These are phyloP conservation scores for Phataginus tricuspis DNA, from an alignment of 2,797 vertebrate genomes.

Conservation along the genomic window DNA sequence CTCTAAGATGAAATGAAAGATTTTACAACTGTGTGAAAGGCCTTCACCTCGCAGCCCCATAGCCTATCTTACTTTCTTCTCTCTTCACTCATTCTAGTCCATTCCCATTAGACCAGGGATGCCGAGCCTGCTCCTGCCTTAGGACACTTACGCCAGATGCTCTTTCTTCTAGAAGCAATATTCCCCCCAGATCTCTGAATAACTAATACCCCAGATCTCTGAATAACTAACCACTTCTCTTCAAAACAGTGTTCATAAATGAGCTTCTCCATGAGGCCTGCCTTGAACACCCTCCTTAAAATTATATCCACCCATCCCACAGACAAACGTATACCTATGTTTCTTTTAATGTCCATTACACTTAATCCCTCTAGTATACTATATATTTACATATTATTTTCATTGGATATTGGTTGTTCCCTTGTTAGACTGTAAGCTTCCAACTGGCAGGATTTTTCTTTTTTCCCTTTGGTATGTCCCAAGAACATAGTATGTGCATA, in stretches of 20 bases:
- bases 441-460: neutral
- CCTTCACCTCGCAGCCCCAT: too few species aligned
- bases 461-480: neutral
- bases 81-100: neutral
- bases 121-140: neutral
- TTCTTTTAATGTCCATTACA: neutral
- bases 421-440: neutral
- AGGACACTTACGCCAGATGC: neutral
- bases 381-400: neutral
- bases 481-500: neutral
- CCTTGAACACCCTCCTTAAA: neutral
- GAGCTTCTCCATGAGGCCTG: neutral
- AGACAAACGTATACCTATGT: neutral
- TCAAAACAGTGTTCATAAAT: neutral
- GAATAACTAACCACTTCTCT: neutral
- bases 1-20: neutral
- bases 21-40: neutral
- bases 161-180: neutral
- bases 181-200: neutral
- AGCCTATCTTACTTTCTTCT: neutral
- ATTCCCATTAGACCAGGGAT: rapidly evolving
- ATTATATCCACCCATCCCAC: neutral
- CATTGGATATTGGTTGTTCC: neutral
- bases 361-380: neutral
- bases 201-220: neutral